Evolutionary conservation across 2,113 vertebrate species (phyloP).

Genomic region (Motacilla alba): DNA sequence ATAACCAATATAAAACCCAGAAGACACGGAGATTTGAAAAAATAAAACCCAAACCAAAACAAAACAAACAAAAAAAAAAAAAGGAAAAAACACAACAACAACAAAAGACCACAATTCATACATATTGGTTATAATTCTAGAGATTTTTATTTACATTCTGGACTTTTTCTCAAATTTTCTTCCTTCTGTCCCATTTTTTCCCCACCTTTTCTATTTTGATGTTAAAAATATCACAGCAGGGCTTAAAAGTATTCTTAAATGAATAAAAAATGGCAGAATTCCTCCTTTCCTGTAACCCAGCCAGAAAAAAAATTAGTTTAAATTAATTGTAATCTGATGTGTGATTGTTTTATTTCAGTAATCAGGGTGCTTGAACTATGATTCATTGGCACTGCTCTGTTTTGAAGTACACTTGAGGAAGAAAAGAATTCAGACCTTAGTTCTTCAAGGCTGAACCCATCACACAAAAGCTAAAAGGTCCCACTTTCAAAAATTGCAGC

Average conservation of each 20-base stretch:
- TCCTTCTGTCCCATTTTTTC: not conserved
- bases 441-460: not conserved
- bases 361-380: not conserved
- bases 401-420: slow-evolving; percentile 1
- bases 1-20: not conserved
- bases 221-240: not conserved
- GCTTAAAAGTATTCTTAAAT: not conserved
- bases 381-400: not conserved
- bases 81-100: too few relatives aligned
- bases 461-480: not conserved
- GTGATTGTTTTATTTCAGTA: not conserved
- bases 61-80: not conserved
- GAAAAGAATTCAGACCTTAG: not conserved
- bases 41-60: not conserved
- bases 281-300: rapidly evolving
- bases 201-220: not conserved
- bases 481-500: not conserved
- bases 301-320: not conserved
- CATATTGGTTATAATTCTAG: not conserved
- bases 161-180: not conserved
- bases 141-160: not conserved
- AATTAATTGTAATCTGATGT: not conserved
- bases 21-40: not conserved
- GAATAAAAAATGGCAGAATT: not conserved
- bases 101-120: rapidly evolving